A percentile compares a stretch with the other conserved stretches of the same genome.
These are phyloP conservation scores for Piscicola geometra DNA, from an alignment of 2,888 invertebrate species.

Conservation along the genomic window DNA sequence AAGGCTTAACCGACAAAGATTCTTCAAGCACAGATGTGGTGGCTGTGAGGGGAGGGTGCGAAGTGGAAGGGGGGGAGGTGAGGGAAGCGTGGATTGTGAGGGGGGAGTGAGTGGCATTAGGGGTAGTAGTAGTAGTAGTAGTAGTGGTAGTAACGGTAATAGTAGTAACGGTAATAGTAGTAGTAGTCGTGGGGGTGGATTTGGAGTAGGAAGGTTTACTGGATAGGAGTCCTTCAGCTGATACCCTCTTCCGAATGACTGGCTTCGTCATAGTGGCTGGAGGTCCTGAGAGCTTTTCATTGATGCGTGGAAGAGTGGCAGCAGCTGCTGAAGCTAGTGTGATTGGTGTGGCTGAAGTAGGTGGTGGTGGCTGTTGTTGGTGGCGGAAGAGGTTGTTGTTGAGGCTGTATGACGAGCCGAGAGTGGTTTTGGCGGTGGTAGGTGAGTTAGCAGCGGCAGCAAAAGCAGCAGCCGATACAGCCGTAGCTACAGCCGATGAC, in stretches of 20 bases:
- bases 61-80: too few species aligned
- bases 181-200: not conserved
- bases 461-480: not conserved
- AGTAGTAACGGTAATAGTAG: too few species aligned
- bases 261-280: constrained; percentile 19
- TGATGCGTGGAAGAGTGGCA: constrained; percentile 13
- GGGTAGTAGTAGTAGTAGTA: not conserved
- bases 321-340: not conserved
- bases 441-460: not conserved
- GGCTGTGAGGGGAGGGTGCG: not conserved
- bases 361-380: not conserved
- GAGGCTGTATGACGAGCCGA: not conserved
- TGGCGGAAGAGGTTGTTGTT: constrained; percentile 3
- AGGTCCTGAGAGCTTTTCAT: not conserved
- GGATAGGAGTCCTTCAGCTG: constrained; percentile 10
- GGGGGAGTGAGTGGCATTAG: not conserved
- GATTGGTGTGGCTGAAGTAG: not conserved
- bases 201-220: not conserved
- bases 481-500: not conserved
- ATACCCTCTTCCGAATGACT: constrained; percentile 15
- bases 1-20: not conserved
- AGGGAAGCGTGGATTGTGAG: too few species aligned
- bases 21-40: not conserved
- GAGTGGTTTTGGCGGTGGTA: not conserved
- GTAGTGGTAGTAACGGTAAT: not conserved